Percentiles rank a stretch among this genome's conserved stretches.
These are phyloP conservation scores for Microhierax caerulescens DNA, from an alignment of 2,797 vertebrate genomes.

Conservation along the genomic window DNA sequence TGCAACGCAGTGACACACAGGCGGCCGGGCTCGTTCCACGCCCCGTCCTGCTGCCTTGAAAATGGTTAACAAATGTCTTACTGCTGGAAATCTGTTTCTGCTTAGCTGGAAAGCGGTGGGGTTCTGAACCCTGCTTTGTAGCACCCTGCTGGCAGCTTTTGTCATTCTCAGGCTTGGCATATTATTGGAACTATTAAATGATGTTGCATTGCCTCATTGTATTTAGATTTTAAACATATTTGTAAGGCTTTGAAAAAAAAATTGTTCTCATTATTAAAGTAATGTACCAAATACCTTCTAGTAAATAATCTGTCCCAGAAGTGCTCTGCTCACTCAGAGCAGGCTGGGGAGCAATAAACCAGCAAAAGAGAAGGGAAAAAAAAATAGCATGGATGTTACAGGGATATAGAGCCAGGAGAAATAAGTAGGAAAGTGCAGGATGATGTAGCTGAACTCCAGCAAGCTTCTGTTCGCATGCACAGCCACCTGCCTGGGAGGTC, in stretches of 20 bases:
- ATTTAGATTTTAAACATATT: constrained; percentile 72
- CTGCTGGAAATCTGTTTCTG: constrained; percentile 61
- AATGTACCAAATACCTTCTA: constrained; percentile 58
- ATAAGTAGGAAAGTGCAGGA: not conserved
- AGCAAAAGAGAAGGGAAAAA: constrained; percentile 3
- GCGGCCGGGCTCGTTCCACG: not conserved
- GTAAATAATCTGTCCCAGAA: constrained; percentile 60
- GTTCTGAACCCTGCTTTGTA: constrained; percentile 60
- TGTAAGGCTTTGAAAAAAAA: constrained; percentile 40
- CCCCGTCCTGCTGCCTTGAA: constrained; percentile 37
- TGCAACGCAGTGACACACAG: constrained; percentile 46
- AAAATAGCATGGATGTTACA: not conserved
- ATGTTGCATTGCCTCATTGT: constrained; percentile 64
- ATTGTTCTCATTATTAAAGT: constrained; percentile 55
- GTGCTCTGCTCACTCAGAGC: constrained; percentile 3
- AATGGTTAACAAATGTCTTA: constrained; percentile 58
- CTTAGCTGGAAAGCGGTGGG: constrained; percentile 62
- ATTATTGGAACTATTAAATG: constrained; percentile 60
- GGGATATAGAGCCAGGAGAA: not conserved
- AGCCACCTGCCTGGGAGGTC: not conserved
- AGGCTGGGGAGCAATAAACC: constrained; percentile 8
- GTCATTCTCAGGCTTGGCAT: constrained; percentile 67
- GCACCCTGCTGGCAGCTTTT: constrained; percentile 66
- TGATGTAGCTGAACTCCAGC: not conserved
- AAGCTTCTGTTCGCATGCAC: not conserved